Evolutionary conservation across 2,888 invertebrate genomes (phyloP), one percentile per base, ranked within the genome.

Genomic region (Lycaena phlaeas): DNA sequence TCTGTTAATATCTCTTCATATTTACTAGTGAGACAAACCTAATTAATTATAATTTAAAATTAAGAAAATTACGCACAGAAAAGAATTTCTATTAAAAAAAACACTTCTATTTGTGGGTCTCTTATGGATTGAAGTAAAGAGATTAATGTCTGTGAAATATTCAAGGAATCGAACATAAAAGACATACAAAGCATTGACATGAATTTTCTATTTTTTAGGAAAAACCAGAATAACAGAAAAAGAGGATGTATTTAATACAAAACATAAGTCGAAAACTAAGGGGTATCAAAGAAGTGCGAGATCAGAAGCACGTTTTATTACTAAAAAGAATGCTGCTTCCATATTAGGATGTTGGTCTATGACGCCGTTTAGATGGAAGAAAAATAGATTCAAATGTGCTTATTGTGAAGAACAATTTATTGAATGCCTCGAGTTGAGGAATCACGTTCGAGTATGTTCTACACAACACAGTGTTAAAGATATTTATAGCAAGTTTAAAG

Each of bases 141-240:
- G n/a, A n/a, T n/a, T n/a, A n/a, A n/a, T n/a, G n/a, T n/a, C n/a
- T n/a, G n/a, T n/a, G n/a, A n/a, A n/a, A n/a, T n/a, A n/a, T n/a
- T n/a, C n/a, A n/a, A n/a, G n/a, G n/a, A n/a, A n/a, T n/a, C n/a
- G n/a, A n/a, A n/a, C n/a, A n/a, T n/a, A n/a, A n/a, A n/a, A n/a
- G n/a, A n/a, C n/a, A n/a, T n/a, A n/a, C n/a, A 42, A 44, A 48
- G 22, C 22, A 50, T 48, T 58, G 53, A 60, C 58, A 45, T 46
- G 48, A 54, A 57, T 75, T 81, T 81, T 81, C 68, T 79, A 72
- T 82, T 82, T 82, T n/a, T 75, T 82, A 82, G 82, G 82, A 61
- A 50, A 44, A 52, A 54, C 54, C 48, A 61, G 59, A 52, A 58
- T 63, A 56, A 61, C 54, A 52, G 56, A 55, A 52, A 60, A 58